Base-by-base conservation (phyloP, 2,797 vertebrate genomes). In the Meriones psammophilus region DNA sequence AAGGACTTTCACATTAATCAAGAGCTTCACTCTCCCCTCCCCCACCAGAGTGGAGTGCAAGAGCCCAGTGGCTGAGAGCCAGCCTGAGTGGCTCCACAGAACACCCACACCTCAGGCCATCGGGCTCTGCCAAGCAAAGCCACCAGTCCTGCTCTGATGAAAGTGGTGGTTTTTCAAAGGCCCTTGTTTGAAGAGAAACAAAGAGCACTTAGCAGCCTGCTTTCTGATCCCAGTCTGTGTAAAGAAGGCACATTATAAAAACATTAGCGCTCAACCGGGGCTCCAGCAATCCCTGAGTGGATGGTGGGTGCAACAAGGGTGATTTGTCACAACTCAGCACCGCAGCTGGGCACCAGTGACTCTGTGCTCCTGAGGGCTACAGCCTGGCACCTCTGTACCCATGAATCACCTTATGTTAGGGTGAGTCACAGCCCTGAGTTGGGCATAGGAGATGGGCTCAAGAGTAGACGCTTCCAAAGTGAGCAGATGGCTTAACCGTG, bases 1-100 rank as follows among this genome's bases (percentile, higher is more conserved):
- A 91, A 97, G 97, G 3, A 14, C 92, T 92, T 93, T 62, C 97
- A 90, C 96, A 96, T 94, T 95, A 94, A 97, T 97, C 96, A 96
- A 87, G 36, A 39, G 28, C 54, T 80, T 88, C 33, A 9, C 20
- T 28, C 60, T 2, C 8, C 80, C 42, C 84, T 62, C 80, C 85
- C 54, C 80, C 6, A 1, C 42, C 30, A 94, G 95, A 73, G 46
- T 30, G 0, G 0, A 8, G 86, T 92, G 74, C 54, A 24, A 81
- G 66, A 62, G 24, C 26, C 80, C 88, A 9, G 87, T 1, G 8
- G n/a, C 71, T 60, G 68, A 90, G 50, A 94, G 24, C 30, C 8
- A 71, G 89, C 33, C 8, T 5, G 66, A 92, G 88, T 4, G 30
- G 8, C 69, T 86, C 94, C 46, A 30, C 90, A 22, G 76, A 77